Evolutionary conservation across 2,888 invertebrate genomes (phyloP).

Genomic region (Halocaridina rubra): DNA sequence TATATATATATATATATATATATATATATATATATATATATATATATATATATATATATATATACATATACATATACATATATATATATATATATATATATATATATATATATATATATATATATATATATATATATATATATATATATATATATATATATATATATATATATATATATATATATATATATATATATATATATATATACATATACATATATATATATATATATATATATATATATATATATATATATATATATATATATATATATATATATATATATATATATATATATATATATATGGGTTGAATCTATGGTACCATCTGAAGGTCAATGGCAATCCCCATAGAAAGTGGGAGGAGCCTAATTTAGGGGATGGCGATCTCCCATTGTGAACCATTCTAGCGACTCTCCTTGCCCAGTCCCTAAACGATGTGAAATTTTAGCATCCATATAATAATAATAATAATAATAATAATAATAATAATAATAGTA

Average conservation of each 20-base stretch:
- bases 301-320: too few species aligned
- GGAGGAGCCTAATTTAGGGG: conserved; percentile 33
- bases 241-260: too few species aligned
- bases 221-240: too few species aligned
- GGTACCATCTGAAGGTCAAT: too few species aligned
- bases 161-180: conserved; percentile 44
- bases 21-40: conserved; percentile 34
- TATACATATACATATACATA: conserved; percentile 11
- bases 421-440: too few species aligned
- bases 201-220: conserved; percentile 40
- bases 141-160: conserved; percentile 47
- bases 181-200: conserved; percentile 48
- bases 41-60: conserved; percentile 23
- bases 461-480: not conserved
- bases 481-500: not conserved
- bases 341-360: too few species aligned
- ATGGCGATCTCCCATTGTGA: conserved; percentile 35
- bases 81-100: conserved; percentile 43
- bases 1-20: conserved; percentile 15
- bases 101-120: conserved; percentile 48
- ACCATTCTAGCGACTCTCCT: not conserved
- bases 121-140: conserved; percentile 42
- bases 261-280: too few species aligned
- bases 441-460: not conserved
- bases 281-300: too few species aligned